Base-by-base conservation (phyloP, 2,797 vertebrate genomes). In the Allobates femoralis region DNA sequence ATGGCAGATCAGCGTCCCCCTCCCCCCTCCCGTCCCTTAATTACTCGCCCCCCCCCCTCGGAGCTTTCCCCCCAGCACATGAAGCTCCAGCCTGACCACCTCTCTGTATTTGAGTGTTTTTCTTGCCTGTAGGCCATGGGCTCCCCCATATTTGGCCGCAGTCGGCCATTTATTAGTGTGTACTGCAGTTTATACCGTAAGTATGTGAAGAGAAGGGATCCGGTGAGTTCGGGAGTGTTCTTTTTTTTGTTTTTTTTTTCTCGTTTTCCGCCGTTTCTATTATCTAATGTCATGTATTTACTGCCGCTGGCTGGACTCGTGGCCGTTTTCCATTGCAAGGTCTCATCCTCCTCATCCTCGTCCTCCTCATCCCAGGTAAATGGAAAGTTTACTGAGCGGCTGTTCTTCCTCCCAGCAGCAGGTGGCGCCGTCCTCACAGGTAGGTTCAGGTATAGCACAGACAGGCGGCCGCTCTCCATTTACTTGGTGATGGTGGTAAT, bases 141-240 rank as follows among this genome's bases (percentile, higher is more conserved):
- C 93, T 97, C 95, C 96, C 94, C 96, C 91, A 46, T 94, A 96
- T 95, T 95, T 95, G 96, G 97, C 96, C 98, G 96, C 95, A 97
- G 95, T 97, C 96, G 96, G 94, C 95, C 96, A 97, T 69, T 19
- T 69, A 67, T 96, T 94, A 96, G 96, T 96, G 94, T 95, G 94
- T 97, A 97, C 96, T 98, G 95, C 96, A 96, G 96, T 93, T 97
- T 93, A 92, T 91, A 95, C 92, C 96, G 96, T 97, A 97, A 98
- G 96, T 97, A 97, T 95, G 88, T 96, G 94, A 96, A 95, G 91
- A 94, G 94, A 94, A 96, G 95, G 96, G 95, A 94, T 94, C 94
- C 96, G 96, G 96, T 98, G 96, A 99, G 96, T 97, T 67, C 14
- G 19, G 92, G 94, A 46, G 93, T 34, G 30, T 95, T 95, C 51